Percentiles rank a stretch among this genome's conserved stretches.
Evolutionary conservation across 2,113 vertebrate species (phyloP).

Genomic region (Addax nasomaculatus): DNA sequence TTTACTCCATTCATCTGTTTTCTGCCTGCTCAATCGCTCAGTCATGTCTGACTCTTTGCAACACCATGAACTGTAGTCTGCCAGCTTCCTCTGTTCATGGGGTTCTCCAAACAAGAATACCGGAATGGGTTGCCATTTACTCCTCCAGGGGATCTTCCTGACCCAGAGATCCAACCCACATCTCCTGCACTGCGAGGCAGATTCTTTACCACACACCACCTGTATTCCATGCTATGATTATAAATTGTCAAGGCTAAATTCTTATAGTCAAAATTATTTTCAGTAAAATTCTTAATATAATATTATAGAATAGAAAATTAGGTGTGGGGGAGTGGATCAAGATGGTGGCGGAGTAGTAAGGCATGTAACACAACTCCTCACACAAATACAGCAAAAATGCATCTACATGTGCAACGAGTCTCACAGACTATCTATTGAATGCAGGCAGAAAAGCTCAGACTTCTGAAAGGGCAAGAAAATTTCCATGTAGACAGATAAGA

Average conservation of each 20-base stretch:
- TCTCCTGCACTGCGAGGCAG: background rate
- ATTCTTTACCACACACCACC: background rate
- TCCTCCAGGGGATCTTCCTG: background rate
- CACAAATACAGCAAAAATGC: background rate
- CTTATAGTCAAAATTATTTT: background rate
- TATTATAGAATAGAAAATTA: background rate
- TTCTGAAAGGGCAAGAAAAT: background rate
- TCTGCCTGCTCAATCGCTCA: background rate
- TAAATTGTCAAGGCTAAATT: background rate
- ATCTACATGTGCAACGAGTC: background rate
- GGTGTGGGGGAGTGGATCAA: background rate
- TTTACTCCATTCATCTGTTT: background rate
- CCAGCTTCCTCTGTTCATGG: background rate
- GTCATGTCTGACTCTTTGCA: background rate
- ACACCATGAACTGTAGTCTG: rapidly evolving
- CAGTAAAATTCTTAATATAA: background rate
- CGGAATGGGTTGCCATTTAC: background rate
- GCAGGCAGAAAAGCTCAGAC: background rate
- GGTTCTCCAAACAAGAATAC: background rate
- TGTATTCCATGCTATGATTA: background rate
- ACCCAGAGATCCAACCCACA: background rate
- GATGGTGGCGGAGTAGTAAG: background rate
- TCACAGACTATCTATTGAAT: background rate
- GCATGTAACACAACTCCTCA: background rate
- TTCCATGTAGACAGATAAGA: background rate